Conservation (phyloP, 2,797 vertebrate genomes). For the Eulemur albifrons region DNA sequence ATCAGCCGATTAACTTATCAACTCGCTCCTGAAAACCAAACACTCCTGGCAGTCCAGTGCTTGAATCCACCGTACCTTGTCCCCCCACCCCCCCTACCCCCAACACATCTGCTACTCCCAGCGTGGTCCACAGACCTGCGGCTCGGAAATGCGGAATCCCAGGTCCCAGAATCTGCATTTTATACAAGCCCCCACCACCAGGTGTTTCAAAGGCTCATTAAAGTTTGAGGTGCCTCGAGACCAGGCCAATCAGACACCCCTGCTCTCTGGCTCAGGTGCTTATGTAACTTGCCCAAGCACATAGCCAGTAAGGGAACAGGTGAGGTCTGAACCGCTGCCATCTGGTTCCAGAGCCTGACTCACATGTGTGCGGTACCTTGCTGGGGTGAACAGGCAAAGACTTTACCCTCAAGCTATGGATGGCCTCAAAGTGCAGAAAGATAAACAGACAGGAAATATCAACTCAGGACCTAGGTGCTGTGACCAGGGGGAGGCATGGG, state of each 20-base stretch:
- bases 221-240: not conserved
- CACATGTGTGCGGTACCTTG: fast-evolving
- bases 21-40: not conserved
- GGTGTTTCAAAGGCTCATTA: not conserved
- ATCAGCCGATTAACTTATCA: not conserved
- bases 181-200: not conserved
- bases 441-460: not conserved
- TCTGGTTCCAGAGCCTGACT: not conserved
- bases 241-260: not conserved
- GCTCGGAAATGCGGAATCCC: not conserved
- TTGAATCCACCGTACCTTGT: not conserved
- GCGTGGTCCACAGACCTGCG: not conserved
- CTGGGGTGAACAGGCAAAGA: not conserved
- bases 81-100: no score
- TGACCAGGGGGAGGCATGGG: fast-evolving
- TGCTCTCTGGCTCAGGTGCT: not conserved
- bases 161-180: not conserved
- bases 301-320: not conserved
- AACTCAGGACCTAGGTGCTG: not conserved
- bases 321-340: not conserved
- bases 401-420: no score
- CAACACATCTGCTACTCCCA: not conserved
- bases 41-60: fast-evolving
- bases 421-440: not conserved
- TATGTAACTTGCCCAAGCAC: not conserved